Evolutionary conservation across 2,888 invertebrate species (phyloP), one percentile per base, ranked within the genome.

Genomic region (Parnassius apollo): DNA sequence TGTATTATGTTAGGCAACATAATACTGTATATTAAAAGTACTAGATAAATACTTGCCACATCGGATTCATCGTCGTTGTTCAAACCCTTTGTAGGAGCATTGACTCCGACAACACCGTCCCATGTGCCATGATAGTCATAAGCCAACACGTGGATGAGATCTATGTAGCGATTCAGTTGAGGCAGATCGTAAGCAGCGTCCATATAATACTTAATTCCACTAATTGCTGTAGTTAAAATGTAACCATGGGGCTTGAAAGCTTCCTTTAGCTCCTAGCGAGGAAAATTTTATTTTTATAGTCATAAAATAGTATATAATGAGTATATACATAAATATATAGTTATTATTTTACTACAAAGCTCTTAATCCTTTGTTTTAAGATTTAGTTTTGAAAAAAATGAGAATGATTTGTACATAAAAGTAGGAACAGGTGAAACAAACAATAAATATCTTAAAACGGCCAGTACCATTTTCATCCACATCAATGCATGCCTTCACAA

Each of bases 81-180:
- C 0, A 74, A 68, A 2, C 94, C 92, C 18, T 85, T 88, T 10
- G 97, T 75, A 0, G 97, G 97, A 0, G 97, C 95, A 76, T 97
- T 97, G 25, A 96, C 94, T 0, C 96, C 95, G 0, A 96, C 93
- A 61, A 88, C 91, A 0, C 90, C 91, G 71, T 96, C 95, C 96
- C 96, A 96, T 12, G 95, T 93, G 0, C 96, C 96, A 70, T 96
- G 96, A 80, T 96, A 97, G 82, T 97, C 97, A 79, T 97, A 97
- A 68, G 95, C 95, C 96, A 97, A 96, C 75, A 97, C 93, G 71
- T 96, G 96, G 49, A 97, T 92, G 61, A 93, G 94, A 78, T 96
- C 95, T 46, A 95, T 80, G 76, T 94, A 93, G 1, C 93, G 82
- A 12, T 94, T 93, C 12, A 97, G 86, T 66, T 94, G 93, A 3